phyloP scores from a whole-genome alignment of 2,888 invertebrate genomes.

The Phengaris alcon region DNA sequence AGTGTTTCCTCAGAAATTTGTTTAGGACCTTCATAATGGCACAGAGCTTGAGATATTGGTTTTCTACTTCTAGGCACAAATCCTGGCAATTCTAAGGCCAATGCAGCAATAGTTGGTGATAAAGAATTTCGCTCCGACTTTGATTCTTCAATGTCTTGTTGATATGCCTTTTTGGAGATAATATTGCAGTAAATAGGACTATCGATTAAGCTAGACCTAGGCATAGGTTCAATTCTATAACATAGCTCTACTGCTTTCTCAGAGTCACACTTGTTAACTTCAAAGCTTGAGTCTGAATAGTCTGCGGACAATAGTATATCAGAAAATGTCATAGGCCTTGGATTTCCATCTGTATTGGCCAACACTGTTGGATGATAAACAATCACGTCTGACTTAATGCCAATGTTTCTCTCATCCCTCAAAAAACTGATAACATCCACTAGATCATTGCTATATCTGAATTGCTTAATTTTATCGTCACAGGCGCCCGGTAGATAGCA shows the following conservation, averaged over 20 bases:
- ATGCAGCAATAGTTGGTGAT: slow-evolving; percentile 69
- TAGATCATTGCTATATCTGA: slow-evolving; percentile 65
- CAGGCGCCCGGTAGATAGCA: slow-evolving; percentile 46
- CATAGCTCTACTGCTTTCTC: slow-evolving; percentile 65
- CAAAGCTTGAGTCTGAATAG: slow-evolving; percentile 45
- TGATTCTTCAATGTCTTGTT: slow-evolving; percentile 43
- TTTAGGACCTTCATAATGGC: slow-evolving; percentile 61
- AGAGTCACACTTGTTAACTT: slow-evolving; percentile 68
- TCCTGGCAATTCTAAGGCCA: slow-evolving; percentile 72
- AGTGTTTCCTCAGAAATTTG: slow-evolving; percentile 76
- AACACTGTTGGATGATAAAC: slow-evolving; percentile 73
- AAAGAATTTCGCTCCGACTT: slow-evolving; percentile 48
- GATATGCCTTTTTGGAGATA: slow-evolving; percentile 48
- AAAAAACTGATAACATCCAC: slow-evolving; percentile 60
- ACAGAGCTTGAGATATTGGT: slow-evolving; percentile 53
- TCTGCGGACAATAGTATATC: slow-evolving; percentile 54
- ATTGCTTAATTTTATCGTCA: slow-evolving; percentile 48
- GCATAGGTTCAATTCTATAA: slow-evolving; percentile 55
- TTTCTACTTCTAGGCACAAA: slow-evolving; percentile 66
- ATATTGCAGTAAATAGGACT: slow-evolving; percentile 68
- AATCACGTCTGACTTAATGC: slow-evolving; percentile 62
- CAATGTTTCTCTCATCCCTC: slow-evolving; percentile 53
- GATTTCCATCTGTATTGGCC: slow-evolving; percentile 57
- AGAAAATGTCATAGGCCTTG: slow-evolving; percentile 46
- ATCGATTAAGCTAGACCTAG: slow-evolving; percentile 51